Evolutionary conservation across 2,888 invertebrate genomes (phyloP).

Genomic region (Boloria euphrosyne): DNA sequence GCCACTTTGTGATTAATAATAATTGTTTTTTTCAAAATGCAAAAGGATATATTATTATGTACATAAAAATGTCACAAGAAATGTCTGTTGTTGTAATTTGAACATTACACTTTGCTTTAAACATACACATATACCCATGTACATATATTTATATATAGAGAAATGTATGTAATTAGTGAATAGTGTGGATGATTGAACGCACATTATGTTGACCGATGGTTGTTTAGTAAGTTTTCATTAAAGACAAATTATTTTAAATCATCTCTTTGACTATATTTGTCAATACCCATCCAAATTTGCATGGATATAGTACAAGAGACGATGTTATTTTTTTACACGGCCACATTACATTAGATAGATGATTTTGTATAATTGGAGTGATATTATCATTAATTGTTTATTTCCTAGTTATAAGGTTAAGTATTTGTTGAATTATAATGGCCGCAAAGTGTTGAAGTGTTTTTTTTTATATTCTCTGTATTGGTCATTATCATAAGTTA

Average conservation of each 20-base stretch:
- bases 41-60: too few species aligned
- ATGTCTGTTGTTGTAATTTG: not conserved
- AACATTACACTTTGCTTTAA: conserved; percentile 33
- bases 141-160: conserved; percentile 39
- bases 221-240: conserved; percentile 28
- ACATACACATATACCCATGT: conserved; percentile 34
- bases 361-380: conserved; percentile 34
- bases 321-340: conserved; percentile 28
- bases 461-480: not conserved
- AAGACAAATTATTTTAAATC: conserved; percentile 1
- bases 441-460: conserved; percentile 4
- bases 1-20: too few species aligned
- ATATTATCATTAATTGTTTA: conserved; percentile 7
- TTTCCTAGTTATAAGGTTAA: conserved; percentile 19
- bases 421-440: not conserved
- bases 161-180: conserved; percentile 38
- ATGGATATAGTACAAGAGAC: conserved; percentile 11
- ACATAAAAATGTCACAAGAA: too few species aligned
- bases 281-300: not conserved
- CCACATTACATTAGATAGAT: conserved; percentile 34
- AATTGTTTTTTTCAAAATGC: too few species aligned
- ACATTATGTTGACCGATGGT: conserved; percentile 38
- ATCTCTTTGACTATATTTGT: conserved; percentile 18
- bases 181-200: conserved; percentile 40
- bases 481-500: not conserved